Base-by-base conservation (phyloP, 2,797 vertebrate genomes). In the Steatocranus sp. region DNA sequence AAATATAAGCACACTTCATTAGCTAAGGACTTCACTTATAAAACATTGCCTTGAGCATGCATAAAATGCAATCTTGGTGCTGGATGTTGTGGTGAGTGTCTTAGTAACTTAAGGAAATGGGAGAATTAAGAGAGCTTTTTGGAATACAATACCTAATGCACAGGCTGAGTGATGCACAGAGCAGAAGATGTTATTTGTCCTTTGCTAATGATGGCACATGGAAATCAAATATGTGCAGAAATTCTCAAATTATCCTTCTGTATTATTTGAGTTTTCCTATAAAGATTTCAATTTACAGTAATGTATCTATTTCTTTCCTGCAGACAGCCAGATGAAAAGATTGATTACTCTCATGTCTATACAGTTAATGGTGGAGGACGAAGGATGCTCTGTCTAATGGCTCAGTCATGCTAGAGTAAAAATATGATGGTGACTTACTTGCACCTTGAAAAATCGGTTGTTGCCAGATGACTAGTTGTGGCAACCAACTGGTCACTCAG, bases 31-130 rank as follows among this genome's bases (percentile, higher is more conserved):
- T 84, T 77, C 25, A 4, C 76, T 84, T 63, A 61, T 36, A 11
- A 79, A 75, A 79, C 80, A 38, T 86, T 12, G 49, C 76, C 76
- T 78, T 41, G 70, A 88, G 84, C 89, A 90, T 92, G 86, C 87
- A 79, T n/a, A 30, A 70, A 58, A 89, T 88, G 83, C 83, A 86
- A 73, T 34, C 63, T 83, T 56, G 41, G 82, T 77, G 54, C 34
- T 6, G 30, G 49, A 80, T 81, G 84, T 85, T 92, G 92, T 86
- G 93, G 92, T 87, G 85, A 88, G 88, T 91, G 84, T 88, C 75
- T 9, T 36, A 46, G 38, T 53, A 77, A 86, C 78, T 91, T 75
- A 80, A 87, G 80, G 63, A 81, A 70, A 85, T 73, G 70, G 77
- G 73, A 75, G 41, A 73, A 51, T 87, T 63, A 75, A 87, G 51